These are phyloP conservation scores for Theristicus caerulescens DNA, from an alignment of 2,113 vertebrate species.

Conservation along the genomic window DNA sequence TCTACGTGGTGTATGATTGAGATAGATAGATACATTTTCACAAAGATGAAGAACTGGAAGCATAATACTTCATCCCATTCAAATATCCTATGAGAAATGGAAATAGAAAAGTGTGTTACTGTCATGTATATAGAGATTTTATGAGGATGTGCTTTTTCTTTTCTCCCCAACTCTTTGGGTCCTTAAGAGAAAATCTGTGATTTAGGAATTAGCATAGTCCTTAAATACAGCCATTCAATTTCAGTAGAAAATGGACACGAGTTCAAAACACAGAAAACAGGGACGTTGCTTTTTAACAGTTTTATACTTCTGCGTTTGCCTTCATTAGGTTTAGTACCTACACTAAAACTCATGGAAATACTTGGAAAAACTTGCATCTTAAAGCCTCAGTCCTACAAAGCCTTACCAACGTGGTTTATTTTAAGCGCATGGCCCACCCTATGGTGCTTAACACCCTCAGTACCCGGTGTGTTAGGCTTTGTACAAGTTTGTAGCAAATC, in stretches of 20 bases:
- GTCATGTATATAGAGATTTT: neutral
- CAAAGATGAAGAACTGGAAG: neutral
- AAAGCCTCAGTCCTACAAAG: neutral
- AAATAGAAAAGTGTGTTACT: neutral
- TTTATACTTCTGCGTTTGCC: neutral
- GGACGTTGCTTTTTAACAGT: neutral
- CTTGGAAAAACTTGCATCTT: neutral
- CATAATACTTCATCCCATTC: neutral
- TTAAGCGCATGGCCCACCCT: neutral
- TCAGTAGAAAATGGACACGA: neutral
- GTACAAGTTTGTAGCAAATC: neutral
- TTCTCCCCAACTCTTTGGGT: neutral
- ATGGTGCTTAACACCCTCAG: neutral
- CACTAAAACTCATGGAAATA: neutral
- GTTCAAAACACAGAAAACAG: neutral
- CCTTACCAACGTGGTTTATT: neutral
- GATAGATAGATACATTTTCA: neutral
- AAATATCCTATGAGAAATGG: neutral
- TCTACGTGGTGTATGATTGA: accelerated
- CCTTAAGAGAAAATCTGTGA: neutral
- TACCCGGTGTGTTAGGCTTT: neutral
- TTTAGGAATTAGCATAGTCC: neutral
- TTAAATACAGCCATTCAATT: neutral
- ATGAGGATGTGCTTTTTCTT: neutral
- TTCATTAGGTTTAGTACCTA: neutral